Conservation (phyloP, 1,140 invertebrate species). For the Pseudomyrmex cubaensis region DNA sequence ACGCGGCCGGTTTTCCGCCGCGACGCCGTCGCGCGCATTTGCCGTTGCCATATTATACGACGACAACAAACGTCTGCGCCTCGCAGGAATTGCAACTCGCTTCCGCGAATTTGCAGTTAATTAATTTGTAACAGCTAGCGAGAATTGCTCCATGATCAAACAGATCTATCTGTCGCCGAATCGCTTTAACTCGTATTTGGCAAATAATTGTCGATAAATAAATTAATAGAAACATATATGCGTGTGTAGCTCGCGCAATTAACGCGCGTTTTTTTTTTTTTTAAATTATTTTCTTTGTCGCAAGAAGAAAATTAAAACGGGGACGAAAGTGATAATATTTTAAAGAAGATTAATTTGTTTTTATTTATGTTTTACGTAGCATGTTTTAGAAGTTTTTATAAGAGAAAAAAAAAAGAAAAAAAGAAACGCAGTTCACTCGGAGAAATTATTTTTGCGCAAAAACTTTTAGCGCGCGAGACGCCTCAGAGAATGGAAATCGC, state of each 20-base stretch:
- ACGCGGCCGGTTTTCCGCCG: slow-evolving; percentile 19
- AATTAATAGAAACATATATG: neutral
- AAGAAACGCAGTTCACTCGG: neutral
- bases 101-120: slow-evolving; percentile 16
- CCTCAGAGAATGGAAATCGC: slow-evolving; percentile 1
- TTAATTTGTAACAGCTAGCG: slow-evolving; percentile 15
- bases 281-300: neutral
- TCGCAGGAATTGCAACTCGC: neutral
- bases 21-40: neutral
- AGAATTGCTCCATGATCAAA: neutral
- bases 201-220: neutral
- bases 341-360: neutral
- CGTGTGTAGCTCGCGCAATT: neutral
- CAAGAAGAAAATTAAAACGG: neutral
- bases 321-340: no score
- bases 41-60: neutral
- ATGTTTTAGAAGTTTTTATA: no score
- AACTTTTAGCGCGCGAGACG: neutral
- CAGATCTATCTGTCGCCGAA: no score
- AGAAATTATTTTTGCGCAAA: neutral
- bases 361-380: no score
- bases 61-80: neutral
- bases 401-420: no score
- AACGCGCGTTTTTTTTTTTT: neutral
- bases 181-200: no score